These are phyloP conservation scores for Ploceus nigricollis DNA, from an alignment of 2,113 vertebrate genomes.

Conservation along the genomic window DNA sequence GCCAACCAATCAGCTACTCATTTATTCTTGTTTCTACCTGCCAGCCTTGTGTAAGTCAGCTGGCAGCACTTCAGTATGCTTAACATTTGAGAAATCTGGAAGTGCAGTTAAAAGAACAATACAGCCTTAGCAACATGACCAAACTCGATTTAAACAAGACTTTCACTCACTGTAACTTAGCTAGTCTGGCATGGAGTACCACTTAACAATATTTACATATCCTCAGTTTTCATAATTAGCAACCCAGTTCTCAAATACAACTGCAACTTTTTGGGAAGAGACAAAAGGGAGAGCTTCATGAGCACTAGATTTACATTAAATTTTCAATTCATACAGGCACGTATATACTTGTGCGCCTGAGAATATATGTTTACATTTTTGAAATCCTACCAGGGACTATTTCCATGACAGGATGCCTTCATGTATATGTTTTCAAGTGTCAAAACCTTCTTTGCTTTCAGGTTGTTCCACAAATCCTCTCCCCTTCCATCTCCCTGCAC, in stretches of 20 bases:
- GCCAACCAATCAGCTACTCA: neutral
- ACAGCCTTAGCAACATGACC: neutral
- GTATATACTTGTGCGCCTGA: neutral
- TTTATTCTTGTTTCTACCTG: neutral
- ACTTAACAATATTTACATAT: neutral
- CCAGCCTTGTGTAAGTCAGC: neutral
- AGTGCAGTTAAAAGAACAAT: neutral
- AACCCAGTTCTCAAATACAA: neutral
- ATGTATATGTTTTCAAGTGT: neutral
- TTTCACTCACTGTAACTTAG: neutral
- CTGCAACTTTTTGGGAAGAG: neutral
- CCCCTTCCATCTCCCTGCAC: neutral
- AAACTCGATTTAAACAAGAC: neutral
- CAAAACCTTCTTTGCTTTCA: neutral
- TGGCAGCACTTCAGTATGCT: neutral
- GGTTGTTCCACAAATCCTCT: neutral
- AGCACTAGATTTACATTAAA: neutral
- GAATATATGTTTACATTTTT: neutral
- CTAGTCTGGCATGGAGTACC: neutral
- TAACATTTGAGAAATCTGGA: neutral
- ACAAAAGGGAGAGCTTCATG: neutral
- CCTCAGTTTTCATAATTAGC: neutral
- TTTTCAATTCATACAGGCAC: neutral
- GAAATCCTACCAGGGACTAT: neutral
- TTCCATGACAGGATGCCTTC: neutral